These are phyloP conservation scores for Stegodyphus dumicola DNA, from an alignment of 1,140 invertebrate genomes.

Conservation along the genomic window DNA sequence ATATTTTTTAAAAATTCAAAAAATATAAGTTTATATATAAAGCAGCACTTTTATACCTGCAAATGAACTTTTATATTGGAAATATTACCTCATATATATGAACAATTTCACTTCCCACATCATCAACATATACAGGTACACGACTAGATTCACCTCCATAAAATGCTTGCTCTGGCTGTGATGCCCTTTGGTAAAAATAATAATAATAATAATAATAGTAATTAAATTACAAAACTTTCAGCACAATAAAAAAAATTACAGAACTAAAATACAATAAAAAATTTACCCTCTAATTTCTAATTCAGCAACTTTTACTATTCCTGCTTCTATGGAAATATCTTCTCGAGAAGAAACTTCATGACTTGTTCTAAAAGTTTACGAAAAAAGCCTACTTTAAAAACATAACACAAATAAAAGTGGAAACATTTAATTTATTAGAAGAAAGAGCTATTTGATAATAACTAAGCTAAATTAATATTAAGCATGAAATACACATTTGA, in stretches of 20 bases:
- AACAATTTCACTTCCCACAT: constrained; percentile 84
- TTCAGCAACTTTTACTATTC: constrained; percentile 84
- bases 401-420: background rate
- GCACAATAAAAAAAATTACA: background rate
- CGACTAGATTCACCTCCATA: constrained; percentile 73
- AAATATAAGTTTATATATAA: no score
- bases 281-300: constrained; percentile 81
- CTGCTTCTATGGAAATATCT: constrained; percentile 74
- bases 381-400: background rate
- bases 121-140: constrained; percentile 82
- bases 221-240: background rate
- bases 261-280: background rate
- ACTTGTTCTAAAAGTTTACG: constrained; percentile 63
- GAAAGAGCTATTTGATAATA: background rate
- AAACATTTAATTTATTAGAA: background rate
- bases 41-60: no score
- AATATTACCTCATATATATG: constrained; percentile 83
- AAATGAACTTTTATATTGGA: background rate
- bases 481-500: no score
- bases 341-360: constrained; percentile 73
- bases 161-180: constrained; percentile 50
- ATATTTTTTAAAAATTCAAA: no score
- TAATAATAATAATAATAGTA: background rate
- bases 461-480: no score
- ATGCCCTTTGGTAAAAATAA: constrained; percentile 8